Conservation (phyloP, 2,888 invertebrate species). For the Tinea semifulvella region DNA sequence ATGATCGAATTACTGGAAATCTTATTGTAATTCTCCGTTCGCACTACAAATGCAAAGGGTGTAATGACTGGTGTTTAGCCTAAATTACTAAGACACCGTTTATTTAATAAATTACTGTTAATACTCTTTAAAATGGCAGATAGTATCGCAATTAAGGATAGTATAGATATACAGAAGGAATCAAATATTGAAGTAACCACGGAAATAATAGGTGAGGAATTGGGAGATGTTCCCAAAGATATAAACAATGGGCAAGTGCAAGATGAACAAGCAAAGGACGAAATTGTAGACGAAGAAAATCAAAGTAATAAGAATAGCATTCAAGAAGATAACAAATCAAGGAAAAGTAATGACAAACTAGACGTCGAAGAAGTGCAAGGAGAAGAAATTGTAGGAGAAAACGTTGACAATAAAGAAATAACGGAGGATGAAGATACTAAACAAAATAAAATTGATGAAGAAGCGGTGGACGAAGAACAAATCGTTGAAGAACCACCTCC, state of each 20-base stretch:
- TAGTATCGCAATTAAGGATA: slow-evolving; percentile 19
- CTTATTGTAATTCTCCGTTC: slow-evolving; percentile 36
- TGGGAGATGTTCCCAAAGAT: too few relatives aligned
- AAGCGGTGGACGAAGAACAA: slow-evolving; percentile 25
- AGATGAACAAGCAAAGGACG: slow-evolving; percentile 22
- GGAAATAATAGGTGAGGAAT: slow-evolving; percentile 6
- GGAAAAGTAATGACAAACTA: slow-evolving; percentile 11
- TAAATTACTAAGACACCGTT: slow-evolving; percentile 25
- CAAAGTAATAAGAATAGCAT: neutral
- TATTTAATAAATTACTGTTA: neutral
- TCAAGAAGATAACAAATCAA: slow-evolving; percentile 21
- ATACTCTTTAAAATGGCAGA: slow-evolving; percentile 24
- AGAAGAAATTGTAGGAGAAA: slow-evolving; percentile 23
- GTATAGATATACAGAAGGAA: slow-evolving; percentile 20
- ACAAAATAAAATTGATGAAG: slow-evolving; percentile 25
- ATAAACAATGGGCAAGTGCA: slow-evolving; percentile 20
- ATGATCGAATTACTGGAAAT: slow-evolving; percentile 48
- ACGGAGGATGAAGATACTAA: slow-evolving; percentile 19
- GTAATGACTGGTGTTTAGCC: slow-evolving; percentile 40
- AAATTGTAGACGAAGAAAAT: neutral
- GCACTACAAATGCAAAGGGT: slow-evolving; percentile 37
- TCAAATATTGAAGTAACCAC: slow-evolving; percentile 19
- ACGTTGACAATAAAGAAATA: slow-evolving; percentile 19
- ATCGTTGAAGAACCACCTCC: slow-evolving; percentile 40
- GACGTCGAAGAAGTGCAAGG: slow-evolving; percentile 19